Base-by-base conservation (phyloP, 2,888 invertebrate genomes). In the Oasisia sp. region DNA sequence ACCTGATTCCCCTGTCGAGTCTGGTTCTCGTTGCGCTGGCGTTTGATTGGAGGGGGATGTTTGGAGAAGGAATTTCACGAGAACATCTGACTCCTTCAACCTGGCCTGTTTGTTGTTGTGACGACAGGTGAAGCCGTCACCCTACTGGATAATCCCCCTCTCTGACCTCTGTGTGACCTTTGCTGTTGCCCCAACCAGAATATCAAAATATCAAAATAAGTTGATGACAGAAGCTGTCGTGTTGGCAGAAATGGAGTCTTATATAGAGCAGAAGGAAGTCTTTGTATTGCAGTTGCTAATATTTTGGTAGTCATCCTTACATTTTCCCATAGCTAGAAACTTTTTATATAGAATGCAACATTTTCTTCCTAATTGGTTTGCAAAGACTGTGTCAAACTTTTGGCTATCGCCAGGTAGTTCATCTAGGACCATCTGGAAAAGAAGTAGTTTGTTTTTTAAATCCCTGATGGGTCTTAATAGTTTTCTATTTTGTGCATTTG, bases 71-170 rank as follows among this genome's bases (percentile, higher is more conserved):
- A 14, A 74, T 74, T 74, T 74, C 74, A 27, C 27, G 5, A 27
- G 74, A 27, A 74, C 74, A 74, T 74, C n/a, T 74, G 74, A 74
- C 74, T 27, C 74, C 74, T 74, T 74, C 74, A 74, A 74, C 74
- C 27, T 74, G 11, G 74, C 74, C 74, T 74, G 74, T 74, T 74
- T 74, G 74, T 74, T 74, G n/a, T 74, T 74, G 74, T n/a, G 74
- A 19, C 19, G 27, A n/a, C 74, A 19, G n/a, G 74, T 74, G 74
- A 74, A 74, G 74, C 74, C 27, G 27, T 74, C 74, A 27, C 19
- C 74, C 27, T 14, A 7, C 19, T 74, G 74, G 74, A 74, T 74
- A 74, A 74, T 74, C 74, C 74, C 74, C 74, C 5, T 19, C 74
- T 74, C 74, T 74, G 74, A 74, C 74, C 74, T 19, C n/a, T 74